Conservation (phyloP, 2,888 invertebrate species). For the Athalia circularis region DNA sequence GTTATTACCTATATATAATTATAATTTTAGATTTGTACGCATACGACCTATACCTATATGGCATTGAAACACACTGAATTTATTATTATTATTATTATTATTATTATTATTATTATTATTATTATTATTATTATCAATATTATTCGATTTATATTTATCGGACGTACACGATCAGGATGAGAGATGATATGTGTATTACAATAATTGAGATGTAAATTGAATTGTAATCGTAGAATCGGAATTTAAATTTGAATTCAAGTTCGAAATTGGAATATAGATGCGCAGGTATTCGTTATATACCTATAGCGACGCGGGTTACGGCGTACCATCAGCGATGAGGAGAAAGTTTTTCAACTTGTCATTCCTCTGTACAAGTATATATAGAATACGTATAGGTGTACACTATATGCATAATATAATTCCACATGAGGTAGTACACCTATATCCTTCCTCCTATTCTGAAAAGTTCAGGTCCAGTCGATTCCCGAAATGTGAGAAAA, state of each 20-base stretch:
- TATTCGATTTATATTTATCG: neutral
- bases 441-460: neutral
- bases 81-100: too few species aligned
- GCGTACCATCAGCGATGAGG: constrained; percentile 37
- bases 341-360: constrained; percentile 36
- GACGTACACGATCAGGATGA: too few species aligned
- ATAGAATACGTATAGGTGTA: neutral
- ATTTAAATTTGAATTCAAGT: constrained; percentile 1
- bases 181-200: too few species aligned
- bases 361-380: neutral
- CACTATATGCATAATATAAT: neutral
- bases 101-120: too few species aligned
- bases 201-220: too few species aligned
- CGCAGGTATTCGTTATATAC: neutral
- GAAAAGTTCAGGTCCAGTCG: too few species aligned
- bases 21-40: too few species aligned
- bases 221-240: neutral
- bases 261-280: constrained; percentile 15
- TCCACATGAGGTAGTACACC: neutral
- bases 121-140: neutral
- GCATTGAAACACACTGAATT: too few species aligned
- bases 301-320: neutral
- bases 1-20: too few species aligned
- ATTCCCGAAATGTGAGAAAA: too few species aligned
- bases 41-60: too few species aligned